Percentiles rank a stretch among this genome's conserved stretches.
These are phyloP conservation scores for Corvus hawaiiensis DNA, from an alignment of 2,113 vertebrate genomes.

Conservation along the genomic window DNA sequence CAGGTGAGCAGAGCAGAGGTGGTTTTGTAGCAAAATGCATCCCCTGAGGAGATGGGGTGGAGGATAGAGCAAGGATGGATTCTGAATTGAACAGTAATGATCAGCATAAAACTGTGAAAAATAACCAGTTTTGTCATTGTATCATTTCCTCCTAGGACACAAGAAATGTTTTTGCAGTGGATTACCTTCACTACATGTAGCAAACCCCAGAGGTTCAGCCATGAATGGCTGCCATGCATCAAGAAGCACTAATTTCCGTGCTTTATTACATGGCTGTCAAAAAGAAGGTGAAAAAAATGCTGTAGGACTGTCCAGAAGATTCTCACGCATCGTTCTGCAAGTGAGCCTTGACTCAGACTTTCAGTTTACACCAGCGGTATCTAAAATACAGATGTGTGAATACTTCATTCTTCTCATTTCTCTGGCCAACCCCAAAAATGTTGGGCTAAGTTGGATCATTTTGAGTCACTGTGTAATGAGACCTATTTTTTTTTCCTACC, in stretches of 20 bases:
- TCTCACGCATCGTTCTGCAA: neutral
- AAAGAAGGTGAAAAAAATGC: neutral
- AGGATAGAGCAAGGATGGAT: neutral
- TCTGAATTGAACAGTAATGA: neutral
- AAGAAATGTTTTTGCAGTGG: neutral
- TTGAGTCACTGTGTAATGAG: neutral
- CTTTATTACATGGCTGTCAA: neutral
- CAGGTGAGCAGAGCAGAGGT: neutral
- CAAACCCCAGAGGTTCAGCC: neutral
- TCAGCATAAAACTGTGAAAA: neutral
- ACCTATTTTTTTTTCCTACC: neutral
- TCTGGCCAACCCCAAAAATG: neutral
- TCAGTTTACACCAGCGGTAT: neutral
- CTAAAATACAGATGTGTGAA: neutral
- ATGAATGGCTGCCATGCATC: neutral
- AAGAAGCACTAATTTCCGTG: neutral
- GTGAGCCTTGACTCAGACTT: neutral
- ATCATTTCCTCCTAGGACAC: neutral
- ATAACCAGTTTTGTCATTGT: neutral
- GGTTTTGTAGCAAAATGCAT: neutral
- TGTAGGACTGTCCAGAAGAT: neutral
- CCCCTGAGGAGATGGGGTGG: neutral
- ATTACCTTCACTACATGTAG: accelerated
- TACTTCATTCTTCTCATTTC: neutral
- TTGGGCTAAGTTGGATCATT: neutral